Evolutionary conservation across 1,140 invertebrate species (phyloP), one percentile per base, ranked within the genome.

Genomic region (Scaptomyza pallida): DNA sequence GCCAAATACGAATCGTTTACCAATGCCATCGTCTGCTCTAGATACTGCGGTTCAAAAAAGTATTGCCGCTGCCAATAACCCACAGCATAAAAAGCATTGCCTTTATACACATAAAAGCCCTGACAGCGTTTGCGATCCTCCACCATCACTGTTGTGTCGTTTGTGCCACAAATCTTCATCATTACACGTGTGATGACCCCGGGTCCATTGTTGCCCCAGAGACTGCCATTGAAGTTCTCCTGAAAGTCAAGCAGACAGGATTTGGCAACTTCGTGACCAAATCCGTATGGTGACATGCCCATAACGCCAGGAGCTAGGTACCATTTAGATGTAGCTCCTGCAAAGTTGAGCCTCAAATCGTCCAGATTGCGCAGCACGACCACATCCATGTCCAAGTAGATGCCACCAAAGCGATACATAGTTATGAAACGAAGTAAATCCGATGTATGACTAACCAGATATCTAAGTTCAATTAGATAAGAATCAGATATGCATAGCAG

Each of bases 361-460:
- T 94, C 92, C 33, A 96, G 85, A 12, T 92, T 93, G 60, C 93
- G 94, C 5, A 93, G 93, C 0, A 96, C 92, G 10, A 97, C 93
- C 1, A 96, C 93, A 77, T 97, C 96, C 50, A 96, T 88, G 72
- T 97, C 96, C 23, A 97, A 80, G 83, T 96, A 96, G 44, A 95
- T 94, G 1, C 96, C 96, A 23, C 95, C 95, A 64, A 93, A 96
- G 83, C 95, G 96, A 93, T 94, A 96, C 1, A 97, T 89, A 0
- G 94, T 94, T 5, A 96, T 74, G 63, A 94, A 96, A 54, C 95
- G 92, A n/a, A 96, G 82, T 6, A 95, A 92, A 80, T 96, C 95
- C 10, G 93, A 93, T 61, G 94, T 93, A 91, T 96, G 93, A 71
- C 93, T 93, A 57, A 91, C 72, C 3, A 81, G 17, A 40, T 75